Conservation (phyloP, 2,113 vertebrate species). For the Manacus vitellinus region DNA sequence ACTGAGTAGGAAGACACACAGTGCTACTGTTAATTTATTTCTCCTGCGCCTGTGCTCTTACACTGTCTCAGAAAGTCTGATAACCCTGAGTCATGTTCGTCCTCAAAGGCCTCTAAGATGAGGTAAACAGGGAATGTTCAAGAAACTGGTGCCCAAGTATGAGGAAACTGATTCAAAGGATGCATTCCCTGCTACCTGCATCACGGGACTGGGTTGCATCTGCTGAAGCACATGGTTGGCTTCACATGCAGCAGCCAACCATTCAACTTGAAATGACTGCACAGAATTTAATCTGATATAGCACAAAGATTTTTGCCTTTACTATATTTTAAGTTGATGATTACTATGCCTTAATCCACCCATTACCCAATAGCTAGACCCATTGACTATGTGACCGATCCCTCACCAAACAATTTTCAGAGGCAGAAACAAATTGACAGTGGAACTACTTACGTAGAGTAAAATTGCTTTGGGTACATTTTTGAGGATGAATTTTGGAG, state of each 20-base stretch:
- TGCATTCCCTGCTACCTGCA: not conserved
- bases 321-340: not conserved
- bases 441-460: not conserved
- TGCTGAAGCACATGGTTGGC: not conserved
- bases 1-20: not conserved
- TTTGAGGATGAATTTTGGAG: not conserved
- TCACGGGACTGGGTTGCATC: accelerated
- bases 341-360: not conserved
- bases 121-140: not conserved
- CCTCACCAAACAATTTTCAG: not conserved
- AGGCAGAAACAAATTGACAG: not conserved
- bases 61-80: not conserved
- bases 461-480: not conserved
- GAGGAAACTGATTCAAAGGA: not conserved
- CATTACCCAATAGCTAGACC: not conserved
- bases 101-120: not conserved
- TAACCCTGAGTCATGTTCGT: not conserved
- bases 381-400: not conserved
- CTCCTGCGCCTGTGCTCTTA: not conserved
- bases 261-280: not conserved
- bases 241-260: not conserved
- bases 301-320: not conserved
- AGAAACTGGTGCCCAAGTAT: not conserved
- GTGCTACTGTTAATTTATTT: not conserved
- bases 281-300: not conserved